phyloP scores from a whole-genome alignment of 1,140 invertebrate genomes.

The Calliopsis andreniformis region DNA sequence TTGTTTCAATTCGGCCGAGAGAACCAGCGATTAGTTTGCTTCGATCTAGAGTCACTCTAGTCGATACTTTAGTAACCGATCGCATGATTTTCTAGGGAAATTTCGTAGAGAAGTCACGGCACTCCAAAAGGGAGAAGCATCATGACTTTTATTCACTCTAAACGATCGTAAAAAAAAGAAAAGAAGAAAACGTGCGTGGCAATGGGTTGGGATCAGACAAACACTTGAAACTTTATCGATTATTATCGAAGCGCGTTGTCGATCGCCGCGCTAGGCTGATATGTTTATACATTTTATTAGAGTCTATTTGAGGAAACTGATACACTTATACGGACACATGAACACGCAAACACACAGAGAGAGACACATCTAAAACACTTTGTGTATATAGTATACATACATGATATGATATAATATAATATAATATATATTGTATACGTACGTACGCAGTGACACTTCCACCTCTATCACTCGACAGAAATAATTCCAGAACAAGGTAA shows the following conservation, averaged over 20 bases:
- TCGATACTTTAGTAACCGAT: constrained; percentile 27
- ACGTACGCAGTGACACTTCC: constrained; percentile 41
- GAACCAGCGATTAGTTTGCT: constrained; percentile 22
- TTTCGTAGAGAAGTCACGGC: constrained; percentile 8
- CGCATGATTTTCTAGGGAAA: constrained; percentile 24
- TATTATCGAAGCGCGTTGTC: constrained; percentile 26
- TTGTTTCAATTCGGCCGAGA: constrained; percentile 35
- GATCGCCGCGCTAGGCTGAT: constrained; percentile 47
- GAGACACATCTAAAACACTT: constrained; percentile 19
- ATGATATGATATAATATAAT: constrained; percentile 39
- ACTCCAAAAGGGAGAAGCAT: not conserved
- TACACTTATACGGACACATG: not conserved
- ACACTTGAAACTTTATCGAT: constrained; percentile 50
- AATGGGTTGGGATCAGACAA: constrained; percentile 44
- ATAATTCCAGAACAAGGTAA: constrained; percentile 41
- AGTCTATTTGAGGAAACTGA: constrained; percentile 44
- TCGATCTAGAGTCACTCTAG: constrained; percentile 31
- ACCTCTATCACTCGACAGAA: constrained; percentile 40
- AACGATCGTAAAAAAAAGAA: not conserved
- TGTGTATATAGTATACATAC: constrained; percentile 62
- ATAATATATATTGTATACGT: constrained; percentile 51
- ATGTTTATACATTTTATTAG: constrained; percentile 71
- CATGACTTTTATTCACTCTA: not conserved
- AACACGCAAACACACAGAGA: not conserved
- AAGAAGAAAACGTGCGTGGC: constrained; percentile 12